These are phyloP conservation scores for Trogon surrucura DNA, from an alignment of 2,113 vertebrate genomes.

Conservation along the genomic window DNA sequence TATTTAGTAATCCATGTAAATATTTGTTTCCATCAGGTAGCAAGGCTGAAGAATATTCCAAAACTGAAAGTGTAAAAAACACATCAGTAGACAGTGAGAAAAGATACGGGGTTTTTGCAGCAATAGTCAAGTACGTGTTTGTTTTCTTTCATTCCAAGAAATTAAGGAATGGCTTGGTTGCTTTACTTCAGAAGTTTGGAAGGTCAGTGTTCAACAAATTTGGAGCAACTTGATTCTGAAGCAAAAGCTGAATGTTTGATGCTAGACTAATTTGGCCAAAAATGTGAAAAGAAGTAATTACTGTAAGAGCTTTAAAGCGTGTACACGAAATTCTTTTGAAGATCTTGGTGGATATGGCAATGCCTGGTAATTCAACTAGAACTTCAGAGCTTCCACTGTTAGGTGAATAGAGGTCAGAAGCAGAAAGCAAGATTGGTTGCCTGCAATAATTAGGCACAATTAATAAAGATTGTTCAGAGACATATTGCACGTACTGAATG, in stretches of 20 bases:
- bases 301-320: neutral
- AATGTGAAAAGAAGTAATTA: constrained; percentile 5
- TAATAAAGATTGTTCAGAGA: neutral
- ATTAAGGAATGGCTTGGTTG: neutral
- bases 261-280: neutral
- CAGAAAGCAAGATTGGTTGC: neutral
- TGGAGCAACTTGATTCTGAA: neutral
- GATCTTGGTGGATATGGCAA: neutral
- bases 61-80: neutral
- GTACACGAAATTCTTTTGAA: neutral
- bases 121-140: neutral
- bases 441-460: neutral
- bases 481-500: neutral
- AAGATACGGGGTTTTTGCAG: neutral
- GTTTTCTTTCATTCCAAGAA: neutral
- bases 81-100: neutral
- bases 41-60: neutral
- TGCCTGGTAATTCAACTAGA: neutral
- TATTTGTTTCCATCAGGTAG: neutral
- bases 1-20: neutral
- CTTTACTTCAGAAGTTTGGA: neutral
- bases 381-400: neutral
- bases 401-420: neutral
- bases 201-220: neutral
- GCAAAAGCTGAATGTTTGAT: neutral